Conservation (phyloP, 2,113 vertebrate genomes). For the Tylochromis polylepis region DNA sequence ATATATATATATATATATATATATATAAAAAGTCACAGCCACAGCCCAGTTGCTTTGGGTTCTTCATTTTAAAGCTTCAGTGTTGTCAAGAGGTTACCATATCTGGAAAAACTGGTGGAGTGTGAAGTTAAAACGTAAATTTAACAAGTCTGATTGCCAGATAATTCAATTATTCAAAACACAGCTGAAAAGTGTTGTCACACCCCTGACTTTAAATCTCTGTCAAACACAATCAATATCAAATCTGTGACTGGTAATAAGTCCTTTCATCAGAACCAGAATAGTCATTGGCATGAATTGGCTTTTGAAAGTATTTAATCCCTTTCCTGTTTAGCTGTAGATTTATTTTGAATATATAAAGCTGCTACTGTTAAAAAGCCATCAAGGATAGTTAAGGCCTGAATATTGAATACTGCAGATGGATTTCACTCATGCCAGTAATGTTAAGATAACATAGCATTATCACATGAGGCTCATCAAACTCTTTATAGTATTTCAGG, state of each 20-base stretch:
- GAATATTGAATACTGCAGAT: background rate
- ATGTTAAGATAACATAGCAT: background rate
- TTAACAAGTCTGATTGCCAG: background rate
- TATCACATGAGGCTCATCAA: rapidly evolving
- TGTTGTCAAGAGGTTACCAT: background rate
- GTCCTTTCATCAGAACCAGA: background rate
- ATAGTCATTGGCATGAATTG: background rate
- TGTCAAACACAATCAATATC: background rate
- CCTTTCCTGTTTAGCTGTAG: background rate
- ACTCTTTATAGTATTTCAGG: background rate
- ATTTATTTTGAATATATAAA: background rate
- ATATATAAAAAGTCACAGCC: background rate
- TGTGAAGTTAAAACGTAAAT: background rate
- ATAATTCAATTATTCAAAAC: background rate
- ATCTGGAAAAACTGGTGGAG: background rate
- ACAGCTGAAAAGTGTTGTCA: background rate
- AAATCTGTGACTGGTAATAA: background rate
- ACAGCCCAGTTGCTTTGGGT: background rate
- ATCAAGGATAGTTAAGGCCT: background rate
- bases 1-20: rapidly evolving
- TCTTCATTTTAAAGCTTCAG: background rate
- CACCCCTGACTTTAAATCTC: background rate
- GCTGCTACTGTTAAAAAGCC: background rate
- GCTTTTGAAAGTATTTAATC: background rate
- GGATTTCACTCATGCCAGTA: background rate